Evolutionary conservation across 2,888 invertebrate genomes (phyloP).

Genomic region (Campoletis raptor): DNA sequence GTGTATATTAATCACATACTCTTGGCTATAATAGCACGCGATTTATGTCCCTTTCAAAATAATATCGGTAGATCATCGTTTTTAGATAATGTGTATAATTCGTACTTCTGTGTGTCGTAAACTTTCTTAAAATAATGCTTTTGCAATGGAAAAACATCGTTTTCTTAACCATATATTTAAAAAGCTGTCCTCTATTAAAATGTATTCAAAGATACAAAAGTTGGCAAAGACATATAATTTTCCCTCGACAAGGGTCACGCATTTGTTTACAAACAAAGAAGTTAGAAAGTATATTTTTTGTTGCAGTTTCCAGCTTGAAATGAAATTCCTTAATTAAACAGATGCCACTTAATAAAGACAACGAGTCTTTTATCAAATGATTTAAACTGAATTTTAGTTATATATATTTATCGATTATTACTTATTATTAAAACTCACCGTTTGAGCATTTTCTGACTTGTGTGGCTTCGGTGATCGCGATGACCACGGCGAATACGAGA

Average conservation of each 20-base stretch:
- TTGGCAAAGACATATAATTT: neutral
- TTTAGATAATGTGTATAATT: neutral
- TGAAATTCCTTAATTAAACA: neutral
- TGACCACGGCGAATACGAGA: conserved; percentile 76
- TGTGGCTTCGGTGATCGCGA: conserved; percentile 73
- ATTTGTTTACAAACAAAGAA: neutral
- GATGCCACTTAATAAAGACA: no score
- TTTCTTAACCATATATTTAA: neutral
- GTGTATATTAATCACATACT: conserved; percentile 11
- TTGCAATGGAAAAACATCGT: neutral
- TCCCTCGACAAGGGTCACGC: neutral
- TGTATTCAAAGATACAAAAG: neutral
- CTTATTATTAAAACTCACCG: conserved; percentile 69
- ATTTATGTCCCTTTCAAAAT: conserved; percentile 8
- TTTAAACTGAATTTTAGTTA: neutral
- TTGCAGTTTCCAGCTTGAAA: neutral
- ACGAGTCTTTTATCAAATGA: no score
- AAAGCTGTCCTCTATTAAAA: neutral
- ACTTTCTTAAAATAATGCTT: neutral
- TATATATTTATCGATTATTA: neutral
- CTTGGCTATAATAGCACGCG: neutral
- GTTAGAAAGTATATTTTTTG: neutral
- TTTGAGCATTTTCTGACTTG: conserved; percentile 72
- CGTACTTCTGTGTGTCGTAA: neutral
- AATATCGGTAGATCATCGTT: neutral